These are phyloP conservation scores for Anastatus disparis DNA, from an alignment of 1,140 invertebrate species.

Conservation along the genomic window DNA sequence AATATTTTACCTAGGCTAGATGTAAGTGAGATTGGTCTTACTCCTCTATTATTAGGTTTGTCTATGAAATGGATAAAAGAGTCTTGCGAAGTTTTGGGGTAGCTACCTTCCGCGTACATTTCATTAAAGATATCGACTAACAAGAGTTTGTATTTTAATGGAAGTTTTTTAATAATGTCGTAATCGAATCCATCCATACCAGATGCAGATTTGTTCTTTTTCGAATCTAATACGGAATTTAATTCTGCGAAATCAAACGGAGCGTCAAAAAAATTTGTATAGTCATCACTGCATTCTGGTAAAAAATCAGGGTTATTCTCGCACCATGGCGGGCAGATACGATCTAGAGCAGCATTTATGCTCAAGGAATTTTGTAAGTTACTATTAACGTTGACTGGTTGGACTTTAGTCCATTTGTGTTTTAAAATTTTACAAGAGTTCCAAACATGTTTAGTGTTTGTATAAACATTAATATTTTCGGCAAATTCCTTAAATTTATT, in stretches of 20 bases:
- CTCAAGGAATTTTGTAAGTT: neutral
- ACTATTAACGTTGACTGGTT: neutral
- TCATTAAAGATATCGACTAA: conserved; percentile 31
- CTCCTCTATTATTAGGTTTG: conserved; percentile 17
- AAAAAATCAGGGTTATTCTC: neutral
- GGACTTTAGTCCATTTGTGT: neutral
- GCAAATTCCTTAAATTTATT: neutral
- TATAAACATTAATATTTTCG: neutral
- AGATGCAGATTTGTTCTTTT: neutral
- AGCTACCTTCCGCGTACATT: conserved; percentile 16
- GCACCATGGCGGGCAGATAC: neutral
- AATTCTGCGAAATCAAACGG: neutral
- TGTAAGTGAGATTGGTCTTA: conserved; percentile 39
- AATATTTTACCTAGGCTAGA: conserved; percentile 36
- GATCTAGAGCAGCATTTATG: neutral
- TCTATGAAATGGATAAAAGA: conserved; percentile 36
- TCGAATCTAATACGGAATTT: neutral
- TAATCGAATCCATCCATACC: neutral
- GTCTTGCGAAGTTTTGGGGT: conserved; percentile 29
- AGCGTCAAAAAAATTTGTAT: neutral
- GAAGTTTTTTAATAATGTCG: conserved; percentile 1
- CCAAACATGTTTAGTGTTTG: neutral
- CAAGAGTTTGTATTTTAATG: conserved; percentile 1
- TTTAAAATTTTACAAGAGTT: conserved; percentile 8
- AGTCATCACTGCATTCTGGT: neutral